Evolutionary conservation across 2,113 vertebrate species (phyloP).

Genomic region (Pogonocichla stellata): DNA sequence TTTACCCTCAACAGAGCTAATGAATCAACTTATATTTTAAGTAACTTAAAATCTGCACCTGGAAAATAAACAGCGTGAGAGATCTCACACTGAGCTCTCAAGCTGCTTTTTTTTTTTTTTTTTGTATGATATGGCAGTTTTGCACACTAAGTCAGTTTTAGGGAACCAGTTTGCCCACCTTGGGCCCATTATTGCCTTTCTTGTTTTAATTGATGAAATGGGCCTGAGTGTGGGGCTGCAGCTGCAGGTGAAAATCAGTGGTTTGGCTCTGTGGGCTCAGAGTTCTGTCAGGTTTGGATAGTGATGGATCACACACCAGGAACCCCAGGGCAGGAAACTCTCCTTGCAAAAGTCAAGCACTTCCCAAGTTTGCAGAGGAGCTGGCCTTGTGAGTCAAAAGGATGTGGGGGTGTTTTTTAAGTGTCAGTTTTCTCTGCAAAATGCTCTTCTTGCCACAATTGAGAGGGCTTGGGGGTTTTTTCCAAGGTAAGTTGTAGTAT

Average conservation of each 20-base stretch:
- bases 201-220: background rate
- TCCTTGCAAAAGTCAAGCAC: background rate
- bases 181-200: background rate
- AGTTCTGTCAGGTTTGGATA: background rate
- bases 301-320: background rate
- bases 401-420: background rate
- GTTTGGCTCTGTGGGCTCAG: background rate
- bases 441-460: background rate
- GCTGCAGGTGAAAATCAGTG: background rate
- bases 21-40: background rate
- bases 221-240: background rate
- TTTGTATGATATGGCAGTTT: background rate
- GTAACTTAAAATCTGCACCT: background rate
- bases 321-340: background rate
- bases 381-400: background rate
- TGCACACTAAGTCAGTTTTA: conserved; percentile 14
- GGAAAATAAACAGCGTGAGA: background rate
- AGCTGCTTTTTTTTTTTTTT: background rate
- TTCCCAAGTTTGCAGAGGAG: background rate
- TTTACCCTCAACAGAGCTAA: background rate
- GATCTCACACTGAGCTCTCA: background rate
- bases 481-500: background rate
- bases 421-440: background rate
- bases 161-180: background rate
- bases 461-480: background rate